Evolutionary conservation across 2,888 invertebrate genomes (phyloP), one percentile per base, ranked within the genome.

Genomic region (Cryptosula pallasiana): DNA sequence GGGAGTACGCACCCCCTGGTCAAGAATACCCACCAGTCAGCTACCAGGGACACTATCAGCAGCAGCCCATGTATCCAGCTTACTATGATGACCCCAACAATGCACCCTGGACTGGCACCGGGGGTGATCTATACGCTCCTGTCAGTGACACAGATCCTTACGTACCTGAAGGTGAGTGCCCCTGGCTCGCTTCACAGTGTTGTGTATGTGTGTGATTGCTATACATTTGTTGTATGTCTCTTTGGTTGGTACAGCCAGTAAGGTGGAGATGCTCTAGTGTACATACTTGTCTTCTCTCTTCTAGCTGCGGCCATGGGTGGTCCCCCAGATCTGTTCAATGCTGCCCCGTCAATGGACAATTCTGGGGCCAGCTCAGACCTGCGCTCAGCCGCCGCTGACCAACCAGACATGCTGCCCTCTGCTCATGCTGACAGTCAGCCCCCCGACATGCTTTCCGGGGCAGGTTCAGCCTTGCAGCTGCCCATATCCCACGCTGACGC

Each of bases 281-380:
- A n/a, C n/a, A n/a, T n/a, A n/a, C n/a, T n/a, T n/a, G n/a, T n/a
- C n/a, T n/a, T n/a, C n/a, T n/a, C n/a, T n/a, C n/a, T n/a, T n/a
- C n/a, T 32, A 63, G 63, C 25, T 13, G 13, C 32, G 13, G 63
- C 29, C 9, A 63, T 63, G 63, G 63, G 63, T 9, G 32, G 63
- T n/a, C 63, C 63, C 20, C 63, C 63, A 25, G 63, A 63, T 32
- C 63, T 63, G 32, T 63, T 63, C 34, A 63, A 32, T 63, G 32
- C 63, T 13, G 32, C 29, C 34, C 20, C 20, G 3, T 63, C 63
- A 13, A 29, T 63, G 63, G 63, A 63, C 29, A 63, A 32, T 32
- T 32, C 63, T 5, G 16, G 3, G n/a, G 63, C 63, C 32, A 27
- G 13, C 32, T 25, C 63, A 13, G 32, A 27, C 2, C 13, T 32